Percentiles rank a stretch among this genome's conserved stretches.
These are phyloP conservation scores for Rhinolophus sinicus DNA, from an alignment of 2,113 vertebrate species.

Conservation along the genomic window DNA sequence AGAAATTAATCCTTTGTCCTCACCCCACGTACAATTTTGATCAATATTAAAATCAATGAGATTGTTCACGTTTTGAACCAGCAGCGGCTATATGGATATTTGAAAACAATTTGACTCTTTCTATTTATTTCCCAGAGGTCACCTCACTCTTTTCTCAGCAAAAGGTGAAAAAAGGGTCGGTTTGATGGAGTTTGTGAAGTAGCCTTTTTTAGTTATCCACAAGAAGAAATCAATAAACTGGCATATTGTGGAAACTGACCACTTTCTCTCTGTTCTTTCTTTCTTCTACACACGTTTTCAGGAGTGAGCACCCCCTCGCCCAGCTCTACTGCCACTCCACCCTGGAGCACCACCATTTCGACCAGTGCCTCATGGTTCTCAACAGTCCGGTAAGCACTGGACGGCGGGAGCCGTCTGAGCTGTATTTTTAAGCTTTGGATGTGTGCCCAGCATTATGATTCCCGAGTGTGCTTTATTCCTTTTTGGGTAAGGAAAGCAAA, in stretches of 20 bases:
- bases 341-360: slow-evolving; percentile 99
- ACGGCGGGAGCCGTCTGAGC: neutral
- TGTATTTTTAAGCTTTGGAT: slow-evolving; percentile 84
- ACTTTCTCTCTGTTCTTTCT: slow-evolving; percentile 3
- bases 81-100: neutral
- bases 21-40: neutral
- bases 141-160: neutral
- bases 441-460: slow-evolving; percentile 74
- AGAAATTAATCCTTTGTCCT: neutral
- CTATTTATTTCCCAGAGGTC: neutral
- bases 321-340: slow-evolving; percentile 98
- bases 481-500: slow-evolving; percentile 84
- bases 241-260: neutral
- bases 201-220: neutral
- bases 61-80: neutral
- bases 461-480: too few relatives aligned
- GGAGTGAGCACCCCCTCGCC: slow-evolving; percentile 96
- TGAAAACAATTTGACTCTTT: neutral
- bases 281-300: slow-evolving; percentile 64
- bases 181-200: neutral
- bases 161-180: neutral
- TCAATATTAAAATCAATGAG: neutral
- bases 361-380: slow-evolving; percentile 99
- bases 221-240: neutral
- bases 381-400: slow-evolving; percentile 92